A percentile compares a stretch with the other conserved stretches of the same genome.
Conservation (phyloP, 2,797 vertebrate species). For the Melanotaenia maccullochi region DNA sequence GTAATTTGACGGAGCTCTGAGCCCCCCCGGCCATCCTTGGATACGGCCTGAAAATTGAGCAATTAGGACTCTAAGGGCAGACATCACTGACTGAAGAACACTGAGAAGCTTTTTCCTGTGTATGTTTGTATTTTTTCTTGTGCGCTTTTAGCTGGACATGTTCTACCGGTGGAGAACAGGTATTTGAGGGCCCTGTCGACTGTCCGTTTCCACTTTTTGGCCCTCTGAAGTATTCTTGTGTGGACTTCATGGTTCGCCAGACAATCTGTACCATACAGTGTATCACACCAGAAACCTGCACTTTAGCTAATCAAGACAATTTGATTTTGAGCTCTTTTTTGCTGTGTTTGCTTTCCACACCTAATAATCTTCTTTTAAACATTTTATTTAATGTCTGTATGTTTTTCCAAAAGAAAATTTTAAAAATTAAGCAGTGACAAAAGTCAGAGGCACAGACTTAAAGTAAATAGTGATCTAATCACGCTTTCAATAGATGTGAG, state of each 20-base stretch:
- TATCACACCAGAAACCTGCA: constrained; percentile 71
- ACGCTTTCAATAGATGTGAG: not conserved
- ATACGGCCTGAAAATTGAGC: not conserved
- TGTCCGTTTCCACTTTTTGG: constrained; percentile 19
- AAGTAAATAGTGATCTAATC: not conserved
- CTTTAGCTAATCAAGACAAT: constrained; percentile 73
- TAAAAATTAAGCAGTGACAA: constrained; percentile 14
- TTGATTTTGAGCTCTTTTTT: constrained; percentile 32
- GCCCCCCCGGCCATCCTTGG: not conserved
- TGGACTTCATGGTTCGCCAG: constrained; percentile 48
- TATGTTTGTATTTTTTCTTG: constrained; percentile 22
- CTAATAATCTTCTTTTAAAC: not conserved
- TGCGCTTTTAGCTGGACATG: constrained; percentile 16
- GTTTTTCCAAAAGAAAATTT: constrained; percentile 14
- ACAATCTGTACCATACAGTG: constrained; percentile 70
- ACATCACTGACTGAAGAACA: constrained; percentile 14
- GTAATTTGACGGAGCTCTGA: constrained; percentile 27
- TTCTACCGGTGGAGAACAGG: constrained; percentile 30
- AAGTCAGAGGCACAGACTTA: constrained; percentile 23
- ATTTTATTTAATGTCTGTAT: constrained; percentile 23
- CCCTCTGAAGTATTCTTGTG: constrained; percentile 21
- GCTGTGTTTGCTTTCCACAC: constrained; percentile 34
- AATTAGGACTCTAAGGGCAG: not conserved
- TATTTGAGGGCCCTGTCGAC: constrained; percentile 31
- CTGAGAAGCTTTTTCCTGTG: constrained; percentile 10